Evolutionary conservation across 2,113 vertebrate species (phyloP), one percentile per base, ranked within the genome.

Genomic region (Sakesphorus luctuosus): DNA sequence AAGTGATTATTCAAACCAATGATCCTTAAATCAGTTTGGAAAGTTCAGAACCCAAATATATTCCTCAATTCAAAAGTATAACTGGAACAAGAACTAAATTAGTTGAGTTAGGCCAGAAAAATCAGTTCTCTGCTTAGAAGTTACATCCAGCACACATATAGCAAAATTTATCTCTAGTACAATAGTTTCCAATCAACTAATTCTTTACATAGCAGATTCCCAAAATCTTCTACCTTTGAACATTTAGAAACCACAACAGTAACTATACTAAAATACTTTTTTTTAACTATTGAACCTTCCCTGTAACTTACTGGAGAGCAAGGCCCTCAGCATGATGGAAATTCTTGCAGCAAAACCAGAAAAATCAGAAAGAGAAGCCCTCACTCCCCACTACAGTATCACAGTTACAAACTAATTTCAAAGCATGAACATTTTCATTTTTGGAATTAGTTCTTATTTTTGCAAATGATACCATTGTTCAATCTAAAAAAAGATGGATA

Each of bases 21-120:
- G 18, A 28, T 61, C 58, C 44, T 79, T 73, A 79, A 52, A 96
- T 82, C 38, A 21, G 8, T 65, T 53, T 89, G 65, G 23, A 81
- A 94, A 79, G 14, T 81, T 78, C 26, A 61, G 36, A 94, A 91
- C 50, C 24, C 77, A 95, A 86, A 86, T 63, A 75, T 17, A 75
- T 63, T 81, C 49, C 56, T 84, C 33, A 78, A 68, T 84, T 79
- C 44, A 6, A 67, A 93, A 80, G n/a, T 71, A n/a, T 53, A 69
- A 77, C n/a, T 52, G 33, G 47, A 87, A 91, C 24, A 87, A 35
- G 25, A 73, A 40, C 40, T 44, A 92, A 80, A 66, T 28, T 4
- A 80, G 26, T 38, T 63, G 20, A 89, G 43, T 50, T 35, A 73
- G 50, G 36, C 17, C 59, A 77, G 25, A 15, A 80, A 86, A 55